Evolutionary conservation across 2,113 vertebrate species (phyloP), one percentile per base, ranked within the genome.

Genomic region (Nansenia antarctica): DNA sequence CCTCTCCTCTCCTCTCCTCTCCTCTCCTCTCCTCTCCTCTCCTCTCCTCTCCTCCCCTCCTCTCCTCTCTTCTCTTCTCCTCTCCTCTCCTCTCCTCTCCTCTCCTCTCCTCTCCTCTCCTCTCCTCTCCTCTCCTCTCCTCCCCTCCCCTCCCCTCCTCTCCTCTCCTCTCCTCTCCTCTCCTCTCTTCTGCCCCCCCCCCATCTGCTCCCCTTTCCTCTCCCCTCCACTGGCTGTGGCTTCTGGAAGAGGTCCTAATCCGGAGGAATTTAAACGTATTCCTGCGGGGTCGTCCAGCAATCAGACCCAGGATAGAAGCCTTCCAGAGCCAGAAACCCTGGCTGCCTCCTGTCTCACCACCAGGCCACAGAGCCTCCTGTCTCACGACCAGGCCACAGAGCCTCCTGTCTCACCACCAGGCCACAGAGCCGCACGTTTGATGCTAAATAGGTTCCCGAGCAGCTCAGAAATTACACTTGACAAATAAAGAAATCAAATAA

Each of bases 401-500:
- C 80, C 82, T 86, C 62, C 79, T 52, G 67, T 84, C 84, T 82
- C 69, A 82, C 82, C 65, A 14, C 69, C n/a, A 42, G 80, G 66
- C 85, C 86, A 83, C 83, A 82, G 69, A 65, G 72, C 76, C 55
- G 29, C 77, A 79, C 67, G 59, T 87, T 86, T 85, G 83, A 89
- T 88, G 78, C 87, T 85, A 87, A 88, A 88, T 77, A 77, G 76
- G 72, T 77, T 65, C 42, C 80, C 70, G 73, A 65, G 75, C 68
- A 76, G 83, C 74, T 83, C 73, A 82, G 73, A 86, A 87, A 87
- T 84, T 76, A 87, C 65, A 69, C 82, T 90, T 75, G 69, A 76
- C 77, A 91, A 91, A 92, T 82, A 88, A 74, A 83, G 75, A 88
- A 92, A 90, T 91, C 88, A 85, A 90, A 88, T 85, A 79, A 77